Base-by-base conservation (phyloP, 30 jellyfish, hydroid and myxozoan genomes). In the Chironex yamaguchii region DNA sequence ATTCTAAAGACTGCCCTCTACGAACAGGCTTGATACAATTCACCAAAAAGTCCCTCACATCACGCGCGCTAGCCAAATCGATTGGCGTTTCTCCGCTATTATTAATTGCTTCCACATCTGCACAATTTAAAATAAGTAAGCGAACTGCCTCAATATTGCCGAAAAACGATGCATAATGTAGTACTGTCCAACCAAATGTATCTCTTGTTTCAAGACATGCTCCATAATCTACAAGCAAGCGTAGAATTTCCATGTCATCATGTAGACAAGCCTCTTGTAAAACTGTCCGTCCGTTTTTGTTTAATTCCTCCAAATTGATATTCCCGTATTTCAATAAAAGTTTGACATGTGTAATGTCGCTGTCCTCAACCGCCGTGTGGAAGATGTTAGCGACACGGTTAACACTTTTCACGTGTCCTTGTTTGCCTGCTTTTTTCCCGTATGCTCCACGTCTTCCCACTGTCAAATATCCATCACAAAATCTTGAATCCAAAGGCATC, bases 271-370 rank as follows among this genome's bases (percentile, higher is more conserved):
- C 87, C 67, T 88, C 96, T 36, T 93, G 98, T 63, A 93, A 52
- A 2, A 92, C 89, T 21, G 98, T 93, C 42, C 89, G 84, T 14
- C 98, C 98, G 52, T 86, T 75, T 27, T 49, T 53, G 80, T 82
- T 93, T 23, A 77, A 69, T 32, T 81, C 90, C 11, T 74, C 96
- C 20, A 93, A 63, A 73, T 93, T 89, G 13, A 93, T 74, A 29
- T 93, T 93, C 27, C 91, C 97, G 71, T 93, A 93, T 4, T 90
- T 76, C 42, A 93, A 81, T 52, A 93, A 64, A 34, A 93, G 96
- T 67, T 93, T 93, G 33, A 83, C 92, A 85, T 93, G 98, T 49
- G 98, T 93, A 22, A 77, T 88, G 52, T 93, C 98, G 0, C 94
- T 80, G 1, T 82, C 94, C 49, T 88, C 96, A n/a, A 87, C 87